Base-by-base conservation (phyloP, 2,797 vertebrate species). In the Astyanax mexicanus region DNA sequence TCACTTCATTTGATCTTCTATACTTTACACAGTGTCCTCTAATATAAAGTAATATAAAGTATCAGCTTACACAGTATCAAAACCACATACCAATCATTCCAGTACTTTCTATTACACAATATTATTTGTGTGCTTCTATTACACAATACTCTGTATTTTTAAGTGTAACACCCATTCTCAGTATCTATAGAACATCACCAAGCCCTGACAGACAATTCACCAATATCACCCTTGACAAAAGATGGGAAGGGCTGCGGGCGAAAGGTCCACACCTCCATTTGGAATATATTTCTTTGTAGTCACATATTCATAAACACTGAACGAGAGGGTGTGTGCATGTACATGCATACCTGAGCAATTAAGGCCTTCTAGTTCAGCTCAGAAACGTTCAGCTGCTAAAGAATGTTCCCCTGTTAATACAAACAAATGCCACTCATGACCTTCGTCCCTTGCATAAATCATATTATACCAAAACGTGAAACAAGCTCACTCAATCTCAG, bases 291-390 rank as follows among this genome's bases (percentile, higher is more conserved):
- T 17, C 29, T 42, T 25, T n/a, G 19, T 37, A 38, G 42, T 40
- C 23, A 29, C 25, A 38, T 13, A 29, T 35, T 44, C 12, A 57
- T 62, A 65, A 79, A 35, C 57, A 45, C 29, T 55, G 66, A 70
- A 74, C 83, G 79, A 79, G 66, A 55, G 77, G 79, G 77, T 81
- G 83, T 86, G 84, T 55, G 49, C 17, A 51, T 9, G 17, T 19
- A 3, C 55, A 60, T 74, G 78, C 40, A 81, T 81, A 71, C 66
- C 75, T 89, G 84, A 88, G 86, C 84, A 86, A 89, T 67, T 72
- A 72, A 82, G 76, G 73, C 78, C 75, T 81, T 52, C 80, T 78
- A 72, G 58, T 69, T 67, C 79, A 72, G 79, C 83, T 86, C 83
- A 74, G 83, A 69, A 73, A 65, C 65, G 45, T 67, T 70, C 72